Conservation (phyloP, 2,888 invertebrate species). For the Dromius quadrimaculatus region DNA sequence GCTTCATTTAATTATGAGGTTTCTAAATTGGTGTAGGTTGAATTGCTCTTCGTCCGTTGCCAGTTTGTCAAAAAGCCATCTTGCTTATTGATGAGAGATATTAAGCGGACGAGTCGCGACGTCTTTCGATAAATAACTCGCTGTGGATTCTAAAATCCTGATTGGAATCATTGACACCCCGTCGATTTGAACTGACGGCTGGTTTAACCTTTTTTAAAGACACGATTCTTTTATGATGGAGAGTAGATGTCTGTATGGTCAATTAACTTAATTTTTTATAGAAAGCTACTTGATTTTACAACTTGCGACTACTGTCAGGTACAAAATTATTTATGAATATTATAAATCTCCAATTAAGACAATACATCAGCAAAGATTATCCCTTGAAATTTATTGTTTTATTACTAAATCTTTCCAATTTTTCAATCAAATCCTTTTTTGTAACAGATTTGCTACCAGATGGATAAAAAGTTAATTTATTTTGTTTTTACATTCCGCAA, state of each 20-base stretch:
- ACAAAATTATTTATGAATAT: neutral
- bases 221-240: neutral
- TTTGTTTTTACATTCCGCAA: conserved; percentile 35
- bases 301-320: too few species aligned
- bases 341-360: conserved; percentile 4
- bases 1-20: too few species aligned
- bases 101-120: conserved; percentile 35
- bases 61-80: conserved; percentile 43
- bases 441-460: too few species aligned
- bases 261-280: conserved; percentile 12
- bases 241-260: conserved; percentile 22
- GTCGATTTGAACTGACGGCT: conserved; percentile 37
- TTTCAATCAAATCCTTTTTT: conserved; percentile 36
- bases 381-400: conserved; percentile 17
- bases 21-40: too few species aligned
- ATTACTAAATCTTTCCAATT: conserved; percentile 18
- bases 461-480: conserved; percentile 31
- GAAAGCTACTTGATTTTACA: too few species aligned
- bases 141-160: conserved; percentile 44
- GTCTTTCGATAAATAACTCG: conserved; percentile 39
- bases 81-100: conserved; percentile 43
- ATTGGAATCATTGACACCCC: conserved; percentile 50
- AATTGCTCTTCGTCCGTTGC: conserved; percentile 4
- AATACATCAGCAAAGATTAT: conserved; percentile 24
- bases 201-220: conserved; percentile 11